Percentiles rank a stretch among this genome's conserved stretches.
phyloP scores from a whole-genome alignment of 2,113 vertebrate genomes.

The Caloenas nicobarica region DNA sequence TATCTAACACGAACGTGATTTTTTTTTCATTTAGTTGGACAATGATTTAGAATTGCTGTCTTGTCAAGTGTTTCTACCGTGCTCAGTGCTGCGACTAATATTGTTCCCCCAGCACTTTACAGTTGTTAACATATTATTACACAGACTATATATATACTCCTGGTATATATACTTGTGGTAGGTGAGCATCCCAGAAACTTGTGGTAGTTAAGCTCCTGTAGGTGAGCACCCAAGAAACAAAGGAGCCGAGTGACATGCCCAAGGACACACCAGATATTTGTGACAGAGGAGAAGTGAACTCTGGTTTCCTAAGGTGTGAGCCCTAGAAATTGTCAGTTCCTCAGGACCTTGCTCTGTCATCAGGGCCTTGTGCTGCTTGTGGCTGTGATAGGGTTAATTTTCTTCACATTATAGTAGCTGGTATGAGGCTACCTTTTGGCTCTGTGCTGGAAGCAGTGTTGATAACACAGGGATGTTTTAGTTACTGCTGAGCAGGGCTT shows the following conservation, averaged over 20 bases:
- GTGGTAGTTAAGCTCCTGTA: background rate
- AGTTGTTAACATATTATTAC: background rate
- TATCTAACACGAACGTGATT: background rate
- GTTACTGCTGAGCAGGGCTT: no score
- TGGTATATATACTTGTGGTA: background rate
- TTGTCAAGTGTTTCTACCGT: background rate
- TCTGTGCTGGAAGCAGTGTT: no score
- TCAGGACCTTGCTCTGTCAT: background rate
- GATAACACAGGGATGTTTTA: no score
- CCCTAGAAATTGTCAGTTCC: background rate
- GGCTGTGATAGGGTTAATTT: no score
- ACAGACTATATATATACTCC: background rate
- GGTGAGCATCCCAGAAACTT: background rate
- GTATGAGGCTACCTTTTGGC: no score
- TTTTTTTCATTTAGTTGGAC: background rate
- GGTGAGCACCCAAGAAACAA: background rate
- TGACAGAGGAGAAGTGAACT: background rate
- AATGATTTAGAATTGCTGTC: constrained; percentile 18
- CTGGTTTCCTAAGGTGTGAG: background rate
- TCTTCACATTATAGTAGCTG: no score
- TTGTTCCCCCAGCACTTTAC: background rate
- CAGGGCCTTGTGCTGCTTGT: background rate
- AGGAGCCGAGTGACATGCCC: background rate
- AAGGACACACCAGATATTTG: background rate
- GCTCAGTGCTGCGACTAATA: background rate